Conservation (phyloP, 2,888 invertebrate genomes). For the Polydrusus tereticollis region DNA sequence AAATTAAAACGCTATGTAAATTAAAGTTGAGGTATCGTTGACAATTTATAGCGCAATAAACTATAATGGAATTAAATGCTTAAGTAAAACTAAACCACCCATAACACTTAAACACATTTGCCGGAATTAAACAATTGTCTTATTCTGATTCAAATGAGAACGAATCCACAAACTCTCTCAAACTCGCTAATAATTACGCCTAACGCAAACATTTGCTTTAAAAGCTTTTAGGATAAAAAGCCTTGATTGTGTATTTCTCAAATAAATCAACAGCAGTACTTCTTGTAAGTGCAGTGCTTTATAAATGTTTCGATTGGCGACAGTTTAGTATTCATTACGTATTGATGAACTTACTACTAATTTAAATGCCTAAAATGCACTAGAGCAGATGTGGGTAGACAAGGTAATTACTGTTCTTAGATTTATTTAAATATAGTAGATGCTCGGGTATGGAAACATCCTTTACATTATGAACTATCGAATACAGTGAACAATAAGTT, state of each 20-base stretch:
- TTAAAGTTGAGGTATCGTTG: conserved; percentile 7
- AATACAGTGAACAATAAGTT: too few relatives aligned
- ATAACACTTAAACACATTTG: conserved; percentile 22
- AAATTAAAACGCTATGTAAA: conserved; percentile 4
- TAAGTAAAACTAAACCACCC: conserved; percentile 20
- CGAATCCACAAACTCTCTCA: conserved; percentile 23
- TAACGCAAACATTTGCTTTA: conserved; percentile 19
- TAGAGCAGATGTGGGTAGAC: too few relatives aligned
- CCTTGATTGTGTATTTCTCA: conserved; percentile 12
- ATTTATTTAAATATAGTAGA: too few relatives aligned
- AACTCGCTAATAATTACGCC: conserved; percentile 17
- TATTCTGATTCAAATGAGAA: conserved; percentile 14
- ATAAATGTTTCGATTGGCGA: neutral
- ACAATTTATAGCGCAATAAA: conserved; percentile 29
- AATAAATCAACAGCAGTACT: conserved; percentile 19
- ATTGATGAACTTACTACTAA: too few relatives aligned
- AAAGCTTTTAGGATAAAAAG: conserved; percentile 28
- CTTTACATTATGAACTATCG: too few relatives aligned
- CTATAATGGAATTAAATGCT: conserved; percentile 22
- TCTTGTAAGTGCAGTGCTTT: conserved; percentile 10
- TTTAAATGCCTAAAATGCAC: too few relatives aligned
- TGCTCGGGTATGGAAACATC: too few relatives aligned
- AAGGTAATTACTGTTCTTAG: too few relatives aligned
- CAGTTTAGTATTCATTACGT: too few relatives aligned
- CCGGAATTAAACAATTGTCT: conserved; percentile 22